Base-by-base conservation (phyloP, 2,797 vertebrate genomes). In the Spinus pinus region DNA sequence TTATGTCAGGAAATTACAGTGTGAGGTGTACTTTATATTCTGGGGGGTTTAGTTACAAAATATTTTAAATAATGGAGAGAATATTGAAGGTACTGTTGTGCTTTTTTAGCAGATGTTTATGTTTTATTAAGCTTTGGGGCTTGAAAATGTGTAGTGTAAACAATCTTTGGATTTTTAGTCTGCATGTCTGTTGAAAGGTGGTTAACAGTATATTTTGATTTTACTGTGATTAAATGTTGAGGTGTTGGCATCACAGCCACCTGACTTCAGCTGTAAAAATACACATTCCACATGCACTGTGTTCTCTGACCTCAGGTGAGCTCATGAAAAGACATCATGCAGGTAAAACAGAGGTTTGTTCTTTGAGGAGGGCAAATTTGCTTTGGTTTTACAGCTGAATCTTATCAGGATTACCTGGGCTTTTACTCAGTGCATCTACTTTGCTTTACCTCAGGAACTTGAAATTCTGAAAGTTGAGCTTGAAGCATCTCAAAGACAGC, bases 401-500 rank as follows among this genome's bases (percentile, higher is more conserved):
- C 57, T 57, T 72, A 47, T 11, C 16, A 60, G n/a, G 7, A 64
- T 33, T 51, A 13, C 20, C 7, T 31, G 53, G 44, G 9, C 23
- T 50, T 91, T 91, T 54, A 60, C 25, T 54, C 30, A 53, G 3
- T 30, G 8, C 46, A 14, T 13, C 27, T 89, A 3, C 70, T 93
- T 61, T 66, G 10, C 95, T 84, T 97, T 56, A 66, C 42, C 77
- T 88, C 95, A 99, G 99, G 98, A 98, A 91, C 97, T 97, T 54
- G 98, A 99, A 61, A 66, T 97, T 33, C 91, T 99, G 95, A 98
- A 97, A 96, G 98, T 98, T 78, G 99, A 99, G 86, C 97, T 99
- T 81, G 99, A 99, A 79, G 99, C 98, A 13, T 98, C 98, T 41
- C 99, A 98, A 84, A 98, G 98, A 69, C 98, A 98, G 94, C 98